Conservation (phyloP, 1,140 invertebrate species). For the Ephestia elutella region DNA sequence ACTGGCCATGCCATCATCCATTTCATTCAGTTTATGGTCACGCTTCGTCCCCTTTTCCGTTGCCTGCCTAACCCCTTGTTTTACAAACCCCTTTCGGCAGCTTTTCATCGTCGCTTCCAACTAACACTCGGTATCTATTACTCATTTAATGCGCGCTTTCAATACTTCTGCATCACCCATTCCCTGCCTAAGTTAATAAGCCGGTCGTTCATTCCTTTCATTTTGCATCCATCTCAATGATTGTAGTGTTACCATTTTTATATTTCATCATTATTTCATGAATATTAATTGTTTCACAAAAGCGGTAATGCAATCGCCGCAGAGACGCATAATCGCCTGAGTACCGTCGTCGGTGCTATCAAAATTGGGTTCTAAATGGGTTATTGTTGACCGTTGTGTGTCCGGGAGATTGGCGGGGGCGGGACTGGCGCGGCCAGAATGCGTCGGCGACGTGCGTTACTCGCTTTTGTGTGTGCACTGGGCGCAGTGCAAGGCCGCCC, state of each 20-base stretch:
- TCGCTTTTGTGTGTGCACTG: slow-evolving; percentile 74
- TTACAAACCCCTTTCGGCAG: slow-evolving; percentile 48
- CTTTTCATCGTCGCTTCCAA: slow-evolving; percentile 68
- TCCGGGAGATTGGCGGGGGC: slow-evolving; percentile 40
- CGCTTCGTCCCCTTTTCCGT: slow-evolving; percentile 68
- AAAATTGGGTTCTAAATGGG: slow-evolving; percentile 49
- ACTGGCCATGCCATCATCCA: slow-evolving; percentile 53
- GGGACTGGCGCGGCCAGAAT: slow-evolving; percentile 28
- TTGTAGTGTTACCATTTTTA: slow-evolving; percentile 49
- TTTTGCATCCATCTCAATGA: slow-evolving; percentile 42
- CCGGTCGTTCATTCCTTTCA: slow-evolving; percentile 41
- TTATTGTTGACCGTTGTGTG: slow-evolving; percentile 15
- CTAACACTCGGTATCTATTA: slow-evolving; percentile 64
- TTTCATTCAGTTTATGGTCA: slow-evolving; percentile 58
- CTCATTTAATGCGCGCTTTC: slow-evolving; percentile 55
- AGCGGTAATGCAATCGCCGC: slow-evolving; percentile 72
- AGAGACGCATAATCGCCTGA: slow-evolving; percentile 47
- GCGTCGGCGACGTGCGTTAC: slow-evolving; percentile 72
- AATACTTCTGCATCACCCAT: slow-evolving; percentile 59
- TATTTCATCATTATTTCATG: slow-evolving; percentile 64
- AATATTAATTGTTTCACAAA: slow-evolving; percentile 72
- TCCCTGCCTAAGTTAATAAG: slow-evolving; percentile 35
- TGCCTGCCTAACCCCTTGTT: slow-evolving; percentile 68
- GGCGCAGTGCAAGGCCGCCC: slow-evolving; percentile 75
- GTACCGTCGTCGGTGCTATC: slow-evolving; percentile 28